Evolutionary conservation across 2,113 vertebrate genomes (phyloP).

Genomic region (Leiothrix lutea): DNA sequence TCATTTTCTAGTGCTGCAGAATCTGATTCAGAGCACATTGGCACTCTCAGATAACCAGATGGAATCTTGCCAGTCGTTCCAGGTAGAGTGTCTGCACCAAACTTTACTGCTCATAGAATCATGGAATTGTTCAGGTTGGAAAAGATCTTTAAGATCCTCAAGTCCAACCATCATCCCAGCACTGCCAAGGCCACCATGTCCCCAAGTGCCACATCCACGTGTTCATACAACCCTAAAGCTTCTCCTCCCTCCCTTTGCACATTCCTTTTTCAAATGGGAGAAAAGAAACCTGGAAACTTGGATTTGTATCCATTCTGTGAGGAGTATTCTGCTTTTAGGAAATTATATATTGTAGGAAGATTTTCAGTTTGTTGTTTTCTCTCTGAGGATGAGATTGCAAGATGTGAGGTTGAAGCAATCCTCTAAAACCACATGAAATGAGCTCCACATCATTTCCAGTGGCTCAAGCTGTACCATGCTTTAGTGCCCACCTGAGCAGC

Average conservation of each 20-base stretch:
- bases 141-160: not conserved
- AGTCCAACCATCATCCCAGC: not conserved
- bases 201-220: not conserved
- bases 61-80: conserved; percentile 88
- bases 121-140: not conserved
- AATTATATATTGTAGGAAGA: not conserved
- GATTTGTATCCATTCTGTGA: not conserved
- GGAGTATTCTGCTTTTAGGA: not conserved
- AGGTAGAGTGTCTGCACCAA: conserved; percentile 71
- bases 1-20: conserved; percentile 87
- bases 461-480: not conserved
- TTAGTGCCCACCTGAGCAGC: not conserved
- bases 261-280: not conserved
- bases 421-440: not conserved
- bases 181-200: not conserved
- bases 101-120: not conserved
- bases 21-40: conserved; percentile 93
- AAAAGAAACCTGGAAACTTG: not conserved
- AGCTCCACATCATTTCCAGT: not conserved
- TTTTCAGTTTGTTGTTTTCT: not conserved
- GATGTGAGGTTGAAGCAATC: not conserved
- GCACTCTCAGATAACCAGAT: conserved; percentile 90
- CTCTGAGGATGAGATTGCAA: not conserved
- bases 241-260: not conserved
- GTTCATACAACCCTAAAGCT: not conserved